Conservation (phyloP, 2,888 invertebrate species). For the Uropetala carovei region DNA sequence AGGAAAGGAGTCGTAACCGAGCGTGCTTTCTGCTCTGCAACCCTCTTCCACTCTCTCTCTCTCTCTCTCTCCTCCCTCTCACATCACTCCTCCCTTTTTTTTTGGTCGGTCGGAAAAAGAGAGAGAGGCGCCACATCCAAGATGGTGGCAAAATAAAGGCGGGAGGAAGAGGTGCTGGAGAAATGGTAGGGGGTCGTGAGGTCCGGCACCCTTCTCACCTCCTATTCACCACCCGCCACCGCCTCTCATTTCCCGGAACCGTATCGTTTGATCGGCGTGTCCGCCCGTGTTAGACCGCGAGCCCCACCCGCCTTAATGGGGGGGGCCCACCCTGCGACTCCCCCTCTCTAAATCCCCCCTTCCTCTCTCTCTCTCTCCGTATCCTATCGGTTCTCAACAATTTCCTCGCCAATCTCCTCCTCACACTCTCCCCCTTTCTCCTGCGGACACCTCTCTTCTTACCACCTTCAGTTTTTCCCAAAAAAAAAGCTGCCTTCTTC, state of each 20-base stretch:
- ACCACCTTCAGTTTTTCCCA: background rate
- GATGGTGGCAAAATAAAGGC: background rate
- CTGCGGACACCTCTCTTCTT: no score
- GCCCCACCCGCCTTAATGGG: slow-evolving; percentile 11
- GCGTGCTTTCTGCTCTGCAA: no score
- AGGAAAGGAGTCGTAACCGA: no score
- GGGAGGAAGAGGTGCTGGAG: background rate
- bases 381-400: no score
- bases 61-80: no score
- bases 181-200: no score
- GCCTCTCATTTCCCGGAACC: slow-evolving; percentile 1
- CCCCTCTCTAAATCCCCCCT: background rate
- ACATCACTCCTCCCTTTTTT: no score
- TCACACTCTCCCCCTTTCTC: no score
- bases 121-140: background rate
- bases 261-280: slow-evolving; percentile 3
- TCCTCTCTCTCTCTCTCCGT: background rate
- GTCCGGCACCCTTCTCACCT: no score
- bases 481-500: background rate
- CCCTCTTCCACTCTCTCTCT: no score
- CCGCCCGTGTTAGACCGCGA: background rate
- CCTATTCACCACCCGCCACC: background rate
- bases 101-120: background rate
- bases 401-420: no score
- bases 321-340: background rate